Evolutionary conservation across 2,797 vertebrate species (phyloP), one percentile per base, ranked within the genome.

Genomic region (Molothrus aeneus): DNA sequence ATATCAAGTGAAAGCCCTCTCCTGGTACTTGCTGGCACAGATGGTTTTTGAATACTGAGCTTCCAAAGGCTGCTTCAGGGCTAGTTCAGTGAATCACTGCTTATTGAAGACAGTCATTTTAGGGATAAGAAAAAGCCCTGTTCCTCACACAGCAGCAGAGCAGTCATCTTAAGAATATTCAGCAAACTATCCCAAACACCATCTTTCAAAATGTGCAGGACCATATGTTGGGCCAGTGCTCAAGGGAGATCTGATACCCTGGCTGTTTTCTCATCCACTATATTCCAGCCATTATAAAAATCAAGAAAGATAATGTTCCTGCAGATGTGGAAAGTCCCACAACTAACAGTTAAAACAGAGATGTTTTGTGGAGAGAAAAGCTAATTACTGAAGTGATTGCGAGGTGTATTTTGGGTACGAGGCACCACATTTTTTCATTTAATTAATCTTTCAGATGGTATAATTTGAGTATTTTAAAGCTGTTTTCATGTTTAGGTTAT

Each of bases 1-100:
- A 90, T 92, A 95, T 91, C 88, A 80, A 94, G 93, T 88, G 90
- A 96, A 96, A 95, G 89, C 89, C 94, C 85, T 96, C 89, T 96
- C 92, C 90, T 96, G 94, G 96, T 96, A 97, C 95, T 96, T 96
- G 96, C 96, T 92, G 95, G 95, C 97, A 96, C 96, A 97, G 96
- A 97, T 96, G 95, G 92, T 93, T 96, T 93, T 90, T 96, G 95
- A 97, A 96, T 96, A 94, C 94, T 95, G 96, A 97, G 93, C 95
- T 95, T 95, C 83, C 75, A 94, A 88, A 92, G 68, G 82, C 92
- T 95, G 95, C 96, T 96, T 85, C 91, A 63, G 97, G 97, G 95
- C 94, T 95, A 82, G 94, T 96, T 95, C 88, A 92, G 94, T 95
- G 96, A 96, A 95, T 97, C 95, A 96, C 82, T 2, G 4, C 95